Percentiles rank a stretch among this genome's conserved stretches.
phyloP scores from a whole-genome alignment of 2,888 invertebrate genomes.

The Ophion ellenae region DNA sequence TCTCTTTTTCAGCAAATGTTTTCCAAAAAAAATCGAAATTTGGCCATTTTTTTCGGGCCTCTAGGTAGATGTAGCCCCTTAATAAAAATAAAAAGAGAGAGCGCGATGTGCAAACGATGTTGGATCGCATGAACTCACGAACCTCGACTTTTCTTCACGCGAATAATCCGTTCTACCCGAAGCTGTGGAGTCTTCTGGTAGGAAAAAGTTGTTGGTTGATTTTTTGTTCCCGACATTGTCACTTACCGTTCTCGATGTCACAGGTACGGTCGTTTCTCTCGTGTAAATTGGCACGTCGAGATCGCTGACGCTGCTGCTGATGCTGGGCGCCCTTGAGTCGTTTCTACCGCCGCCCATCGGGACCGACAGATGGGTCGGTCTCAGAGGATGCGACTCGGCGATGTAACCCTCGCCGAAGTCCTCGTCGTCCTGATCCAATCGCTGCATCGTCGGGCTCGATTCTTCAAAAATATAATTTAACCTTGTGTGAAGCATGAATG shows the following conservation, averaged over 20 bases:
- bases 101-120: not conserved
- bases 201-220: not conserved
- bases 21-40: no score
- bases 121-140: no score
- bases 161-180: not conserved
- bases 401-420: conserved; percentile 85
- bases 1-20: no score
- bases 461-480: conserved; percentile 13
- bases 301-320: conserved; percentile 86
- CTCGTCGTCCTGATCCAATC: conserved; percentile 81
- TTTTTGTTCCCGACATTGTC: not conserved
- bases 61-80: no score
- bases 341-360: conserved; percentile 80
- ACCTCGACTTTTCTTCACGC: no score
- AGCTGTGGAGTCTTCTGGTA: not conserved
- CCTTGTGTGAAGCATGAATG: not conserved
- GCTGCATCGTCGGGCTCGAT: conserved; percentile 53
- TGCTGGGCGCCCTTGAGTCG: conserved; percentile 83
- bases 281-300: conserved; percentile 86
- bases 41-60: no score
- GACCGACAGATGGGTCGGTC: conserved; percentile 84
- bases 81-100: no score
- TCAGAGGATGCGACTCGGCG: conserved; percentile 85
- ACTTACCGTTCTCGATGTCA: conserved; percentile 77
- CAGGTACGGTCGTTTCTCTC: conserved; percentile 81